A percentile compares a stretch with the other conserved stretches of the same genome.
These are phyloP conservation scores for Cichlasoma orientale DNA, from an alignment of 2,797 vertebrate genomes.

Conservation along the genomic window DNA sequence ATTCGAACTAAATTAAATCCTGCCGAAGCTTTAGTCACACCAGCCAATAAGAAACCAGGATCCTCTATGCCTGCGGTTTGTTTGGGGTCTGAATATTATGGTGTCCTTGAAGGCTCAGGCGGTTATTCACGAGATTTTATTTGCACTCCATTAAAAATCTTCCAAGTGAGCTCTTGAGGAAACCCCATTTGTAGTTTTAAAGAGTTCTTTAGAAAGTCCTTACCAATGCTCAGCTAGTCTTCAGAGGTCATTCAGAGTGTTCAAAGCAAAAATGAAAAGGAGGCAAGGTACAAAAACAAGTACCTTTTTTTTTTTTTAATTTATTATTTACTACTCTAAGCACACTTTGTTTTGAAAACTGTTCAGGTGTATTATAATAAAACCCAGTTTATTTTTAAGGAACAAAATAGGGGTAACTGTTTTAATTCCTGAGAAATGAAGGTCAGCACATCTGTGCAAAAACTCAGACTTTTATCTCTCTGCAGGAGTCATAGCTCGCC, in stretches of 20 bases:
- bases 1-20: neutral
- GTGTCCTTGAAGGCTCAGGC: neutral
- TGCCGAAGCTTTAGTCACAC: neutral
- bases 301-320: no score
- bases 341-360: neutral
- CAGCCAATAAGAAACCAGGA: neutral
- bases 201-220: neutral
- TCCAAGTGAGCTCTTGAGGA: neutral
- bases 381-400: neutral
- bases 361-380: neutral
- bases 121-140: neutral
- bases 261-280: neutral
- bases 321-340: neutral
- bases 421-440: neutral
- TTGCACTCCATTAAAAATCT: neutral
- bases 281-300: neutral
- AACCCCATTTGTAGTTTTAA: neutral
- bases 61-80: neutral
- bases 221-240: neutral
- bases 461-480: neutral
- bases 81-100: neutral
- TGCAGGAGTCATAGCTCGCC: constrained; percentile 84
- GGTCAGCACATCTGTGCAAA: neutral
- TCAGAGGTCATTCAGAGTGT: neutral
- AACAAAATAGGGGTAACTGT: neutral